Conservation (phyloP, 2,797 vertebrate species). For the Parauchenoglanis ngamensis region DNA sequence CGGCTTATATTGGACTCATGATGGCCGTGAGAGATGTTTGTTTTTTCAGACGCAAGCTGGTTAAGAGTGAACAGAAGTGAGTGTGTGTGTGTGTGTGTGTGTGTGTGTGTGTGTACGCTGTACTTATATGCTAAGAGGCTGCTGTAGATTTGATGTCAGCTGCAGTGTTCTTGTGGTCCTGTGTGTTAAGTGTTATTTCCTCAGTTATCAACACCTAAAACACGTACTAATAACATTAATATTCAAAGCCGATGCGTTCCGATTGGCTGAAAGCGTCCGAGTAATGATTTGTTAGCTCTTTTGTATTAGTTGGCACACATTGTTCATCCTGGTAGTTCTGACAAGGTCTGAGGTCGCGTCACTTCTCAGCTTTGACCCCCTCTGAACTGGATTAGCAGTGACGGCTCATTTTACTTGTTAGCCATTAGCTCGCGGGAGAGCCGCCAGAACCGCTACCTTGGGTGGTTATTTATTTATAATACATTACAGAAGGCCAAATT, state of each 20-base stretch:
- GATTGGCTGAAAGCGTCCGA: neutral
- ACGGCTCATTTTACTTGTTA: conserved; percentile 41
- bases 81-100: neutral
- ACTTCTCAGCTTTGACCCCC: conserved; percentile 19
- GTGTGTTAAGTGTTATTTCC: neutral
- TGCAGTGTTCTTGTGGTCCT: neutral
- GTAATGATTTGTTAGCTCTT: neutral
- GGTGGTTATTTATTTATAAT: conserved; percentile 38
- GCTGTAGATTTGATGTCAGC: conserved; percentile 5
- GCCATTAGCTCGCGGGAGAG: conserved; percentile 22
- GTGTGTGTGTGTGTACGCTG: neutral
- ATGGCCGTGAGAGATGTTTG: conserved; percentile 43
- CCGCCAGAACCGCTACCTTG: conserved; percentile 30
- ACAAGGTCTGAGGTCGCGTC: conserved; percentile 15
- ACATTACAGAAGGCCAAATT: conserved; percentile 28
- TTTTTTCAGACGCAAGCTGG: conserved; percentile 48
- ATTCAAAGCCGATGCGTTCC: neutral
- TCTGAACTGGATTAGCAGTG: conserved; percentile 36
- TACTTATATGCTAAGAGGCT: neutral
- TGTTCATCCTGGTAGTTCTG: neutral
- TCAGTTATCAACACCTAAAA: neutral
- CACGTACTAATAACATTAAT: neutral
- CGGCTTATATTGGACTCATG: conserved; percentile 40
- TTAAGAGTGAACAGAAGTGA: conserved; percentile 36
- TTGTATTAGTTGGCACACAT: conserved; percentile 15